Conservation (phyloP, 1,140 invertebrate species). For the Bilobella aurantiaca region DNA sequence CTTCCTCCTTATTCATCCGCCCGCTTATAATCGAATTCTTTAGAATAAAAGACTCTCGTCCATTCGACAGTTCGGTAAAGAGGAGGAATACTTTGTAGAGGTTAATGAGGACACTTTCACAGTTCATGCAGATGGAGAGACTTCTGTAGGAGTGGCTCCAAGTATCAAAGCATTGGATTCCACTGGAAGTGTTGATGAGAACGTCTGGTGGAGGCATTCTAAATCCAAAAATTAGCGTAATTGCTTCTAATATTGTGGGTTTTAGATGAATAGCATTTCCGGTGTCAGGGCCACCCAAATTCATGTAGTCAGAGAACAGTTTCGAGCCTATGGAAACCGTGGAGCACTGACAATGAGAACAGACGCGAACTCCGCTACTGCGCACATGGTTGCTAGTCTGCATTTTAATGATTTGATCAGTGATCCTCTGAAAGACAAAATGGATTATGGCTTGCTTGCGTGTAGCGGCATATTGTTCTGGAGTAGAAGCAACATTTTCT, state of each 20-base stretch:
- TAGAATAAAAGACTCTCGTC: not conserved
- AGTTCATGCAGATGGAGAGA: not conserved
- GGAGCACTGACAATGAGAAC: not conserved
- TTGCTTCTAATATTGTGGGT: not conserved
- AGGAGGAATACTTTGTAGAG: slow-evolving; percentile 1
- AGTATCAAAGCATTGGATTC: not conserved
- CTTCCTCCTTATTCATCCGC: not conserved
- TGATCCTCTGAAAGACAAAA: no score
- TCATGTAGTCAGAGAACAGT: not conserved
- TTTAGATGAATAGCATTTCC: not conserved
- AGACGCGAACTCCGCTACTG: not conserved
- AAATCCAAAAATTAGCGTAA: not conserved
- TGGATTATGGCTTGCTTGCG: no score
- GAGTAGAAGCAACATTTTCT: no score
- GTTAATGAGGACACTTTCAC: not conserved
- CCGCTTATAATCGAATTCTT: slow-evolving; percentile 1
- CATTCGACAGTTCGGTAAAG: not conserved
- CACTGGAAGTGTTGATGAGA: not conserved
- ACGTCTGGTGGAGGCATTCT: not conserved
- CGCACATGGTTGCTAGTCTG: no score
- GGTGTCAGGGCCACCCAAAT: not conserved
- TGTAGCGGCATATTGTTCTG: no score
- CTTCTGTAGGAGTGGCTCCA: not conserved
- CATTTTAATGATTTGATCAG: no score
- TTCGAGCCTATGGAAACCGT: not conserved